Base-by-base conservation (phyloP, 2,113 vertebrate genomes). In the Actenoides hombroni region DNA sequence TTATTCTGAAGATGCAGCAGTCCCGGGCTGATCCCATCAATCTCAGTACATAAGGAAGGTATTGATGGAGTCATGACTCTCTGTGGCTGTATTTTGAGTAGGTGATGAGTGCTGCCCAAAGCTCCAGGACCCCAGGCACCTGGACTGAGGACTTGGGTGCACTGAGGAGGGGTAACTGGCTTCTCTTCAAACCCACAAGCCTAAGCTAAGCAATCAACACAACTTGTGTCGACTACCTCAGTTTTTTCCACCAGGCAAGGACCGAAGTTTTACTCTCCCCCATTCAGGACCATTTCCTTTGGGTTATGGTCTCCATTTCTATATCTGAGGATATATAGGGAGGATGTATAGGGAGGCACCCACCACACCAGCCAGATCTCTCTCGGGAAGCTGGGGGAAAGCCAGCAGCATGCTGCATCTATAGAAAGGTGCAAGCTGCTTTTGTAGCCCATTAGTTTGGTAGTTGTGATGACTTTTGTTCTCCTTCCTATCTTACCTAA, bases 81-180 rank as follows among this genome's bases (percentile, higher is more conserved):
- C 44, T 21, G 6, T 37, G 60, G 11, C 13, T 67, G 11, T 33
- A 40, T 67, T 56, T 60, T 2, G 6, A 37, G 29, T 6, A 33
- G 33, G 59, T 42, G 51, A 51, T 23, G 31, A 57, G 28, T 40
- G 5, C 48, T 46, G 33, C 24, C 29, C 44, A 5, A 44, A 75
- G 28, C 28, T 28, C 26, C 46, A n/a, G 18, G n/a, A 65, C 57
- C 25, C 14, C 15, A 10, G 60, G 31, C 44, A 65, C 20, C 26
- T 15, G 31, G 25, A 23, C 5, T 63, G 60, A 63, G 56, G 33
- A 28, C 29, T 33, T 19, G 5, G 37, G 25, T 1, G 5, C 17
- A 1, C 7, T 5, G 2, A 53, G 57, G 29, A 84, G 25, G 6
- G 29, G 8, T 25, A 28, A 12, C 2, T 0, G 25, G 8, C 6